Evolutionary conservation across 2,888 invertebrate genomes (phyloP).

Genomic region (Creontiades dilutus): DNA sequence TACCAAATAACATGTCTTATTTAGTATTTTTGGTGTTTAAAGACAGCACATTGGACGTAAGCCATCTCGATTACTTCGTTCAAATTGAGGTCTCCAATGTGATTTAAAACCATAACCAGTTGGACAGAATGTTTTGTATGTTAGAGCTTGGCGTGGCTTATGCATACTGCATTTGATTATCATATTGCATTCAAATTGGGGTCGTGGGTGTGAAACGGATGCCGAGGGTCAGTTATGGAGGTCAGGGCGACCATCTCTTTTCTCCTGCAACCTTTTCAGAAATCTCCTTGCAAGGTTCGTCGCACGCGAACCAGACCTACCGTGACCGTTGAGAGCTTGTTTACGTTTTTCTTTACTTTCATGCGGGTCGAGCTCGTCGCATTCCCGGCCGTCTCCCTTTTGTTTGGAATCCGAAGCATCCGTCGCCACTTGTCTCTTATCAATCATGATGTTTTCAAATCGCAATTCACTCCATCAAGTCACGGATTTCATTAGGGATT

Average conservation of each 20-base stretch:
- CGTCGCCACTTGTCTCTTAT: background rate
- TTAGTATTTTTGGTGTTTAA: too few relatives aligned
- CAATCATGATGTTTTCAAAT: too few relatives aligned
- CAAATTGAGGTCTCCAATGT: too few relatives aligned
- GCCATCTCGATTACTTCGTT: too few relatives aligned
- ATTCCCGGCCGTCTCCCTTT: background rate
- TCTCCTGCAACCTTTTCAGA: conserved; percentile 23
- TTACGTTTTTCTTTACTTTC: conserved; percentile 23
- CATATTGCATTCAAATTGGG: conserved; percentile 19
- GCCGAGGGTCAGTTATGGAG: background rate
- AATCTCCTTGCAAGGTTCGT: conserved; percentile 28
- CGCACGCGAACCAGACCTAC: conserved; percentile 17
- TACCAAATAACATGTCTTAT: too few relatives aligned
- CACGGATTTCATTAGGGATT: too few relatives aligned
- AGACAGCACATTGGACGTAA: too few relatives aligned
- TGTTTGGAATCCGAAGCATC: background rate
- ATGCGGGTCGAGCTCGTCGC: background rate
- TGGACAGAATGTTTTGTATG: too few relatives aligned
- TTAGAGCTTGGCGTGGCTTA: too few relatives aligned
- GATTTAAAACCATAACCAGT: too few relatives aligned
- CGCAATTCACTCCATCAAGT: too few relatives aligned
- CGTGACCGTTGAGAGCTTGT: background rate
- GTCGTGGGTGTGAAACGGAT: background rate
- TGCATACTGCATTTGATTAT: background rate
- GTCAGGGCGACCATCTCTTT: background rate